Base-by-base conservation (phyloP, 2,797 vertebrate genomes). In the Atherinosoma microstoma region DNA sequence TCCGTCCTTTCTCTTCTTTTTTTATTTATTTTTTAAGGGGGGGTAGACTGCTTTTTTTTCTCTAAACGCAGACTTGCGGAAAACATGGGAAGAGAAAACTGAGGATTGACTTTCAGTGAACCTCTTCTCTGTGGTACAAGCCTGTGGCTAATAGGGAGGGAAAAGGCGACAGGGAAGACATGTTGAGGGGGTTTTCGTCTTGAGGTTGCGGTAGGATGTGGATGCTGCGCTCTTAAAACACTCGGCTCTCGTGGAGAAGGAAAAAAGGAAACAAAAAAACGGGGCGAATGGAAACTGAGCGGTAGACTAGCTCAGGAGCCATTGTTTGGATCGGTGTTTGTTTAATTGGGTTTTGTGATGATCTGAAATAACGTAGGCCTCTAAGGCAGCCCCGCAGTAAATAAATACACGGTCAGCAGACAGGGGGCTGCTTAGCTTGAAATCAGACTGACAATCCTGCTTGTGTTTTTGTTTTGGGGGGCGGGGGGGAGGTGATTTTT, bases 111-210 rank as follows among this genome's bases (percentile, higher is more conserved):
- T 91, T 84, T 84, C 71, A 87, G 85, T 84, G 84, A 90, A 89
- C 84, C 90, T 85, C 87, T 78, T 76, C 83, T 85, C 75, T 79
- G 80, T 83, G 90, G 72, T 74, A 58, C 76, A 72, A 82, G 83
- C 83, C 74, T 83, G 82, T 38, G 82, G 79, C 81, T 75, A 51
- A 80, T 69, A 74, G 80, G 75, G 73, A 80, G 45, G 67, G 72
- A 80, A 69, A 84, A 79, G 80, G 85, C 80, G 86, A 81, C 71
- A 71, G 85, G 88, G 92, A 92, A 83, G 93, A 94, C 92, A 92
- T 92, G 92, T 93, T 91, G 82, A 88, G 84, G 83, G 81, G 62
- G 6, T 88, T 85, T 78, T 87, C 86, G 84, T 90, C 89, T 89
- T 90, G 83, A 90, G 90, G 84, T 84, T 79, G 85, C 84, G 76